phyloP scores from a whole-genome alignment of 2,113 vertebrate species.

The Nibea coibor region DNA sequence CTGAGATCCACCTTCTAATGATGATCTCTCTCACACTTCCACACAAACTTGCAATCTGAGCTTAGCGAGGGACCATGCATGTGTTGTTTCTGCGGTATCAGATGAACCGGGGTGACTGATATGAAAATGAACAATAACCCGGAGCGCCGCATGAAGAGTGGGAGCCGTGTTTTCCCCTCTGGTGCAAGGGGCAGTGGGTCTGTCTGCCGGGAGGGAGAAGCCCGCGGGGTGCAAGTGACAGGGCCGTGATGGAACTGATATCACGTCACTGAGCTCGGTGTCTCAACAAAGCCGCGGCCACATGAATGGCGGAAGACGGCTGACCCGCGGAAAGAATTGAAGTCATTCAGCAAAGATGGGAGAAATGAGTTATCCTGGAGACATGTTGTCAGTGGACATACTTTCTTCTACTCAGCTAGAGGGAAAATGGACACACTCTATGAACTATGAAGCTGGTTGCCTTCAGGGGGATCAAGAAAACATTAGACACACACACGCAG shows the following conservation, averaged over 20 bases:
- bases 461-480: not conserved
- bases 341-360: constrained; percentile 27
- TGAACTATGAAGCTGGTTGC: not conserved
- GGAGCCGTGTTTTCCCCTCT: not conserved
- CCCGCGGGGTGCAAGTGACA: constrained; percentile 6
- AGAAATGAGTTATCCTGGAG: constrained; percentile 7
- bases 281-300: not conserved
- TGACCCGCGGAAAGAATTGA: constrained; percentile 30
- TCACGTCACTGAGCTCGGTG: constrained; percentile 20
- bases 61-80: constrained; percentile 27
- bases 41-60: constrained; percentile 59
- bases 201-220: not conserved
- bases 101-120: constrained; percentile 46
- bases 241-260: constrained; percentile 20
- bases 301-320: not conserved
- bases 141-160: constrained; percentile 17
- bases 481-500: not conserved
- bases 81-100: constrained; percentile 42
- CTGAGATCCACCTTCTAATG: constrained; percentile 65
- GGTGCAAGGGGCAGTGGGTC: not conserved
- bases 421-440: not conserved
- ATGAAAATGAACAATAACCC: constrained; percentile 58
- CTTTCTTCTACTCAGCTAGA: not conserved
- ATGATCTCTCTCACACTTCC: constrained; percentile 57
- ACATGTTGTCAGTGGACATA: constrained; percentile 1